These are phyloP conservation scores for Rhea americana DNA, from an alignment of 2,113 vertebrate genomes.

Conservation along the genomic window DNA sequence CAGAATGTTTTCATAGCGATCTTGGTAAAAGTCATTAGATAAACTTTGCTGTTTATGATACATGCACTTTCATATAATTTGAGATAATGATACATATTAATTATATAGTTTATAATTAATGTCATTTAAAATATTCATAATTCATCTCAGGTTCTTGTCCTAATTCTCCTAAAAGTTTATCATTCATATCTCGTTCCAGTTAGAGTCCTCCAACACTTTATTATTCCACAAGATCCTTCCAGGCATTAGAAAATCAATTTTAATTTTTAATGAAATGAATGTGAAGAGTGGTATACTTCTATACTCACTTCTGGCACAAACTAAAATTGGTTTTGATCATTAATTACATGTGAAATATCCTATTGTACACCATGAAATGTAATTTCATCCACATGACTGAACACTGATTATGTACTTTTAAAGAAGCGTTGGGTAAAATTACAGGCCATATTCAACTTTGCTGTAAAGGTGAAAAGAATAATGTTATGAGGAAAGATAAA, in stretches of 20 bases:
- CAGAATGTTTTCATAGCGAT: not conserved
- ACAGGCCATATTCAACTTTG: not conserved
- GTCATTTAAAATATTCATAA: not conserved
- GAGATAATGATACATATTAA: not conserved
- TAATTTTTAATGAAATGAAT: not conserved
- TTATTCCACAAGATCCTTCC: not conserved
- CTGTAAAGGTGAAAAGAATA: constrained; percentile 28
- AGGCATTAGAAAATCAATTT: constrained; percentile 21
- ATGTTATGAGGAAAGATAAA: constrained; percentile 38
- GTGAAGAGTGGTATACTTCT: not conserved
- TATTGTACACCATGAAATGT: constrained; percentile 13
- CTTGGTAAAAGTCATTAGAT: not conserved
- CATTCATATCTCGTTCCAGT: not conserved
- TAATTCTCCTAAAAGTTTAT: not conserved
- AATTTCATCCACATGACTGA: constrained; percentile 50
- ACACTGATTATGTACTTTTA: constrained; percentile 27
- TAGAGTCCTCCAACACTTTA: not conserved
- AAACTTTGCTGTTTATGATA: not conserved
- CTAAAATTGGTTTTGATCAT: constrained; percentile 15
- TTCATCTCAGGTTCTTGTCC: not conserved
- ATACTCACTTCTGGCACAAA: not conserved
- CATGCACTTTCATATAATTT: not conserved
- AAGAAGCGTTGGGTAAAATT: constrained; percentile 37
- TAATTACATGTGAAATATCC: constrained; percentile 21
- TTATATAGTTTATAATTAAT: not conserved